Evolutionary conservation across 2,797 vertebrate species (phyloP).

Genomic region (Enteromius unitaeniatus): DNA sequence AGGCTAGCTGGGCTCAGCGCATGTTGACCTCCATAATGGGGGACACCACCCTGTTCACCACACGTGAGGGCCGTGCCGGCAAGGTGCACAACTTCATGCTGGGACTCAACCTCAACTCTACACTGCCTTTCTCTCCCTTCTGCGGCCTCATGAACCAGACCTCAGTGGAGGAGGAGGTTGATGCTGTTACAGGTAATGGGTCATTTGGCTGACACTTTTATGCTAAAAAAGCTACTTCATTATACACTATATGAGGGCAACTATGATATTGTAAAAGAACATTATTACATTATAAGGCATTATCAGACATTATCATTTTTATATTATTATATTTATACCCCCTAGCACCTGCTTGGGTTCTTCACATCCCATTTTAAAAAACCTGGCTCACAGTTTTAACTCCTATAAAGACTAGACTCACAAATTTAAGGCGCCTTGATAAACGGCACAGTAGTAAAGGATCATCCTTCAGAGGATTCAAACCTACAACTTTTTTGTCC

Average conservation of each 20-base stretch:
- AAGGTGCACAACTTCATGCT: conserved; percentile 99
- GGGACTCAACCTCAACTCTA: conserved; percentile 93
- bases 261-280: not conserved
- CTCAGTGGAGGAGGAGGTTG: conserved; percentile 85
- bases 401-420: too few relatives aligned
- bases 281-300: too few relatives aligned
- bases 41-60: conserved; percentile 92
- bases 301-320: not conserved
- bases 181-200: conserved; percentile 88
- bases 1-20: conserved; percentile 94
- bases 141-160: conserved; percentile 65
- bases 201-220: not conserved
- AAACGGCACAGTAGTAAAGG: not conserved
- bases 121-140: conserved; percentile 82
- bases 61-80: conserved; percentile 93
- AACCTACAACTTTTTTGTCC: not conserved
- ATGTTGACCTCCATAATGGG: conserved; percentile 93
- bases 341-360: not conserved
- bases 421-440: not conserved
- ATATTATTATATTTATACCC: too few relatives aligned
- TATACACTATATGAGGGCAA: not conserved
- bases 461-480: not conserved
- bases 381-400: not conserved
- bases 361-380: not conserved
- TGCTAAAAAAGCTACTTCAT: not conserved